Evolutionary conservation across 2,888 invertebrate genomes (phyloP), one percentile per base, ranked within the genome.

Genomic region (Lochmaea crataegi): DNA sequence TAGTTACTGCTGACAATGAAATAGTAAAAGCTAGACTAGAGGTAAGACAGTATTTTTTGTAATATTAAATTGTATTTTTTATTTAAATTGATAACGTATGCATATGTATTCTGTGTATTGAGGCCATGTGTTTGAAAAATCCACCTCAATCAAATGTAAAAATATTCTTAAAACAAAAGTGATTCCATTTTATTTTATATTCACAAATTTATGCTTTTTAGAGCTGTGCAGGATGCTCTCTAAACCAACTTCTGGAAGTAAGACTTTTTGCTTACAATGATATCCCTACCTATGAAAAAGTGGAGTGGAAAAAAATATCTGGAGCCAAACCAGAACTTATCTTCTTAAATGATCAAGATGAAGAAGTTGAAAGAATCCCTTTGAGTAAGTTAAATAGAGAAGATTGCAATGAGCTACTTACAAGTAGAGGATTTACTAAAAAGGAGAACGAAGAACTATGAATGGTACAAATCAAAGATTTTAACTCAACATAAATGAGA

Each of bases 171-270:
- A 11, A 11, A 7, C 42, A 72, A 6, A 53, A 61, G 10, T 68
- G 41, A 32, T 16, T n/a, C 64, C 41, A 3, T 65, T 73, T 45
- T 14, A 42, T 66, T 45, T 9, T 1, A n/a, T n/a, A n/a, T n/a
- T n/a, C n/a, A n/a, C n/a, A n/a, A n/a, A n/a, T n/a, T n/a, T n/a
- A 73, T 56, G 74, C 76, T 64, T 86, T 87, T 71, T 85, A 93
- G 93, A 92, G 91, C 80, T 93, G 93, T 84, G 88, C 90, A 79
- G 92, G 93, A 61, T 93, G 93, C 82, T 89, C 90, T 2, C 83
- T 93, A 70, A 92, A 92, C 80, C 88, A 92, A 70, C 86, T 92
- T 56, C 89, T 90, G 0, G 91, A 93, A 81, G 91, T 93, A 9
- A 92, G 91, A 82, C 84, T 87, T 70, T 93, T 93, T 80, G 89